These are phyloP conservation scores for Neotoxoptera formosana DNA, from an alignment of 1,140 invertebrate genomes.

Conservation along the genomic window DNA sequence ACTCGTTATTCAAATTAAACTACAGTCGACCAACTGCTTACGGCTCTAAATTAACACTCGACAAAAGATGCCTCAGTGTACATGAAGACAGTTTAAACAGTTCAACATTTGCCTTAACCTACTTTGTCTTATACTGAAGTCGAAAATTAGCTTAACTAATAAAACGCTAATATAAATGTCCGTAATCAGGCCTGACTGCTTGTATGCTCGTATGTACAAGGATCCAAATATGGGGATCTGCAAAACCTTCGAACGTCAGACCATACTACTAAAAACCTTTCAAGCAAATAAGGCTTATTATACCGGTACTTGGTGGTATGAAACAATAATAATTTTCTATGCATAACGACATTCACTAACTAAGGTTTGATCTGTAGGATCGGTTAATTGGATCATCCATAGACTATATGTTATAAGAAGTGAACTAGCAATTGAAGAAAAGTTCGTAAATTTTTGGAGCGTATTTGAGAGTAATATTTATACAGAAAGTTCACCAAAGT, in stretches of 20 bases:
- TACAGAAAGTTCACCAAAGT: neutral
- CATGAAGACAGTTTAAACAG: neutral
- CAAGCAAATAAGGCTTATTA: neutral
- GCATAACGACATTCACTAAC: neutral
- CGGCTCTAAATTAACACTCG: neutral
- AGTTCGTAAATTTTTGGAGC: neutral
- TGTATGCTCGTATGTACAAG: neutral
- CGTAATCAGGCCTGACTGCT: neutral
- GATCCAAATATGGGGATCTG: neutral
- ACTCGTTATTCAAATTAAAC: neutral
- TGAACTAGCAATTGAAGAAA: neutral
- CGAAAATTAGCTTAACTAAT: neutral
- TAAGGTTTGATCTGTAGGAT: neutral
- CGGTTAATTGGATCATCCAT: neutral
- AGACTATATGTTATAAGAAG: neutral
- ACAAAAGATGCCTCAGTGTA: neutral
- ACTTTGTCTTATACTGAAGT: neutral
- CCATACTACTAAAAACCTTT: neutral
- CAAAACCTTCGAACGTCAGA: conserved; percentile 13
- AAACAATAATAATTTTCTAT: conserved; percentile 19
- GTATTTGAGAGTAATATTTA: neutral
- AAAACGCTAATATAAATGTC: neutral
- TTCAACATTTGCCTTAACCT: neutral
- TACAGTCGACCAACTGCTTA: neutral
- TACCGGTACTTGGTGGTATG: neutral